Conservation (phyloP, 2,113 vertebrate species). For the Corydoras sp. region DNA sequence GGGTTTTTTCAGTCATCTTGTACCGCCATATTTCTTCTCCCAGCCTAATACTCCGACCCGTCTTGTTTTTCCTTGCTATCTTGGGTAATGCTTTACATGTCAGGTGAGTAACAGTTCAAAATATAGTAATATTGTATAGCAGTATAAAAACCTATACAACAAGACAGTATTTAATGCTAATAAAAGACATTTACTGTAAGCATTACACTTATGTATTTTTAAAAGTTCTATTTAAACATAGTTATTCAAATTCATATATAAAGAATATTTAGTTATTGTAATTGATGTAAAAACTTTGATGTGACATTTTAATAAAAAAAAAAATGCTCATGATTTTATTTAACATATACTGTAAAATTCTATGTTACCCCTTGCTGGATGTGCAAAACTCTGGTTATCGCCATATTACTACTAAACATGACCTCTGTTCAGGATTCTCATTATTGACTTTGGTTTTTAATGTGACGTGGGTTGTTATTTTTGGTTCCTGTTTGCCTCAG, state of each 20-base stretch:
- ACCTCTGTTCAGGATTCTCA: slow-evolving; percentile 36
- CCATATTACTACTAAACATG: slow-evolving; percentile 35
- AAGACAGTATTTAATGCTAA: background rate
- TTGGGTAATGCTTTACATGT: background rate
- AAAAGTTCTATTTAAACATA: too few relatives aligned
- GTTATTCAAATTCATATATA: too few relatives aligned
- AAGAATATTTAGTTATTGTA: background rate
- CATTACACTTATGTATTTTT: too few relatives aligned
- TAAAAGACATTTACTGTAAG: background rate
- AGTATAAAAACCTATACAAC: background rate
- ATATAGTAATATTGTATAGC: background rate
- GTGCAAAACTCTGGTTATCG: background rate
- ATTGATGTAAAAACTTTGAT: background rate
- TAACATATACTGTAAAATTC: background rate
- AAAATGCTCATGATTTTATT: background rate
- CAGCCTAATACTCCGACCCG: background rate
- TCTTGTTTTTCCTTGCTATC: slow-evolving; percentile 13
- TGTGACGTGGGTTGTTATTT: slow-evolving; percentile 16
- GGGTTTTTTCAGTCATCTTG: slow-evolving; percentile 1
- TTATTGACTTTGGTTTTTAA: slow-evolving; percentile 32
- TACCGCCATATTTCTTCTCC: slow-evolving; percentile 23
- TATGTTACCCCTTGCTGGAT: too few relatives aligned
- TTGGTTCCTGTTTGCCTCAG: slow-evolving; percentile 4
- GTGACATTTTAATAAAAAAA: background rate
- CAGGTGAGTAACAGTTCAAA: slow-evolving; percentile 4